phyloP scores from a whole-genome alignment of 1,140 invertebrate genomes.

The Lamellibrachia luymesi region DNA sequence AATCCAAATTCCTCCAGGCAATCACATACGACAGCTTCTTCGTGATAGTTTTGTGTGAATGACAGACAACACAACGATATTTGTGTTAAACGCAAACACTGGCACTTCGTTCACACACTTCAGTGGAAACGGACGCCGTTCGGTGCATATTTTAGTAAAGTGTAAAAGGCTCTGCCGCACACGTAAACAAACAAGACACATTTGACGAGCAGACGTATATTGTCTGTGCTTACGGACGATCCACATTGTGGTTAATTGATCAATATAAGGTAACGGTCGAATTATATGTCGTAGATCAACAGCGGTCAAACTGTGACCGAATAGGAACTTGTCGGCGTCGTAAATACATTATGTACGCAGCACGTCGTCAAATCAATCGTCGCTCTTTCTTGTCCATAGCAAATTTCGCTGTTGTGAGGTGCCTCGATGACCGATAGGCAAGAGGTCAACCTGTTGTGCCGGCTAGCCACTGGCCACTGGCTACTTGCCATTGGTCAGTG shows the following conservation, averaged over 20 bases:
- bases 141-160: background rate
- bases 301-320: background rate
- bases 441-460: background rate
- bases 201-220: background rate
- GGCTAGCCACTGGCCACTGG: no score
- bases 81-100: background rate
- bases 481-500: background rate
- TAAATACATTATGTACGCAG: background rate
- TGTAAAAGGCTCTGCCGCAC: no score
- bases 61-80: background rate
- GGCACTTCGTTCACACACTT: background rate
- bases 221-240: background rate
- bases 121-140: background rate
- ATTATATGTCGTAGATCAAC: background rate
- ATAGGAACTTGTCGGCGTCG: background rate
- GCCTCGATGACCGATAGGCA: background rate
- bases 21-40: no score
- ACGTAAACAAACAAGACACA: background rate
- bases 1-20: background rate
- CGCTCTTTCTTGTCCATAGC: background rate
- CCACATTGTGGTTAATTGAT: background rate
- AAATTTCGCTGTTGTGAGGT: background rate
- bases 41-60: background rate
- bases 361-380: background rate
- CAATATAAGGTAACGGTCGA: background rate